A percentile compares a stretch with the other conserved stretches of the same genome.
Evolutionary conservation across 2,113 vertebrate genomes (phyloP).

Genomic region (Plectropomus leopardus): DNA sequence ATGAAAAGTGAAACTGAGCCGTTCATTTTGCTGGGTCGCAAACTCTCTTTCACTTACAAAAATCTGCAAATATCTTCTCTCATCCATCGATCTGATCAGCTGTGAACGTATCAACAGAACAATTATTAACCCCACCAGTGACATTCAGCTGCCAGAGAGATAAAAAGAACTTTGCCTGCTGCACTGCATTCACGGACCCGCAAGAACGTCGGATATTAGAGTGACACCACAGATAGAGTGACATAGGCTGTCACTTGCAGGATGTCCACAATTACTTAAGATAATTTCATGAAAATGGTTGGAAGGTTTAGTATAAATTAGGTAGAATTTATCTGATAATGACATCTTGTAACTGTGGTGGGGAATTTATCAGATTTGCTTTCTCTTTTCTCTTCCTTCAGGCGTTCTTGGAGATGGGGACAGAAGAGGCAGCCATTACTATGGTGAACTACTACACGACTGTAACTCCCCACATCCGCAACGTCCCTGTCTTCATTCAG

Average conservation of each 20-base stretch:
- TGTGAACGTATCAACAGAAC: too few species aligned
- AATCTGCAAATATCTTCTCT: too few species aligned
- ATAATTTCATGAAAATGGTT: not conserved
- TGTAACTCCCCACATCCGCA: conserved; percentile 94
- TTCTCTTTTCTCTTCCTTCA: conserved; percentile 69
- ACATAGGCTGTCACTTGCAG: not conserved
- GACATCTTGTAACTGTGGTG: not conserved
- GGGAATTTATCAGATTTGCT: not conserved
- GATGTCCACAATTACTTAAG: not conserved
- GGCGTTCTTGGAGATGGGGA: conserved; percentile 97
- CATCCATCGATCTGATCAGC: too few species aligned
- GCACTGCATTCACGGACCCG: too few species aligned
- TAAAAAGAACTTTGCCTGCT: too few species aligned
- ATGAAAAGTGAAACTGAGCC: too few species aligned
- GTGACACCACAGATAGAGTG: too few species aligned
- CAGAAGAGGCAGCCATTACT: conserved; percentile 96
- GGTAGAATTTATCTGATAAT: not conserved
- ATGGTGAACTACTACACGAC: conserved; percentile 98
- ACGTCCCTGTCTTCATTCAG: conserved; percentile 95
- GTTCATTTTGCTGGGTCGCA: too few species aligned
- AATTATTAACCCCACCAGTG: too few species aligned
- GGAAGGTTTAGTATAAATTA: not conserved
- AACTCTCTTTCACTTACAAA: too few species aligned
- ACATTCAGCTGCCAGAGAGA: too few species aligned
- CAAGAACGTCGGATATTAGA: too few species aligned